Evolutionary conservation across 2,113 vertebrate species (phyloP).

Genomic region (Thalassarche chlororhynchos): DNA sequence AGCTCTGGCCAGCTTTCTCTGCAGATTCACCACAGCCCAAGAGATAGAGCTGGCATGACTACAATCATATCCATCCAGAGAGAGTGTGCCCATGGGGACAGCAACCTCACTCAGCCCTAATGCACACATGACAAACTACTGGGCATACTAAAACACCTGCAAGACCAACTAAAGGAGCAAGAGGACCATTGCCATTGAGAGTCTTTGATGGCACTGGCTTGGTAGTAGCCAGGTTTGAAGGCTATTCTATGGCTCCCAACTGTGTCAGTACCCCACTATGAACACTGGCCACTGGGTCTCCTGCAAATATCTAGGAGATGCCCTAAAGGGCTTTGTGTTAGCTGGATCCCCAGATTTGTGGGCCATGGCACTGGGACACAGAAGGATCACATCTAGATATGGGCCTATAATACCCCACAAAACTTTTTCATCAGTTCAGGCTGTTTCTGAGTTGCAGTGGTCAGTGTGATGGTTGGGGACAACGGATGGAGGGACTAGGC

Average conservation of each 20-base stretch:
- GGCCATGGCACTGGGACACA: neutral
- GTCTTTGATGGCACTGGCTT: neutral
- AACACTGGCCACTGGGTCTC: neutral
- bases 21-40: neutral
- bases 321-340: neutral
- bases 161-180: neutral
- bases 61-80: too few species aligned
- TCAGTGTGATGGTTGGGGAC: neutral
- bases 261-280: rapidly evolving
- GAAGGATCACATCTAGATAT: neutral
- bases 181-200: neutral
- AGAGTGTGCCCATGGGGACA: too few species aligned
- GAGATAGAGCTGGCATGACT: neutral
- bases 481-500: neutral
- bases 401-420: neutral
- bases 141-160: neutral
- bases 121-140: neutral
- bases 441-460: neutral
- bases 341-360: neutral
- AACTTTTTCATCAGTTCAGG: neutral
- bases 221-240: neutral
- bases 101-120: neutral
- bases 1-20: neutral
- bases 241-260: rapidly evolving
- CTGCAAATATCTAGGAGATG: neutral